phyloP scores from a whole-genome alignment of 2,888 invertebrate species.

The Rhimphoctona megacephalus region DNA sequence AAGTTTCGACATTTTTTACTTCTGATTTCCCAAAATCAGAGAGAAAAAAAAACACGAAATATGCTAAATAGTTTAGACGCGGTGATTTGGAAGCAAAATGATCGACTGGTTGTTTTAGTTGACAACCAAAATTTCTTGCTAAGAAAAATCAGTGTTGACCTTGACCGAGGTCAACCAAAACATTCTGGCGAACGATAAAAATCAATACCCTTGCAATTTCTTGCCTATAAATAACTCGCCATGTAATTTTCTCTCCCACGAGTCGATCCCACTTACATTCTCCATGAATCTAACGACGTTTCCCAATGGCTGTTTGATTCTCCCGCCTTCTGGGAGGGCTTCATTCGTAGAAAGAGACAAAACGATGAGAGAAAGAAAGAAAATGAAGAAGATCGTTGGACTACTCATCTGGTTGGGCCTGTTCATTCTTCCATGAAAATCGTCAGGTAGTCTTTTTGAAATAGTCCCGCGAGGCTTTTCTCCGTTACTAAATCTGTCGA shows the following conservation, averaged over 20 bases:
- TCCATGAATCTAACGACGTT: not conserved
- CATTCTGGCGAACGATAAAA: too few species aligned
- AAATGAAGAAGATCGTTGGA: slow-evolving; percentile 48
- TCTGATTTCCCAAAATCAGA: not conserved
- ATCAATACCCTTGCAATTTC: too few species aligned
- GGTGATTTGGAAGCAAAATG: not conserved
- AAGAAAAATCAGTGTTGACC: not conserved
- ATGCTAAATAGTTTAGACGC: too few species aligned
- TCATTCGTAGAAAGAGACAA: slow-evolving; percentile 2
- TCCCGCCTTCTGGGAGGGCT: not conserved
- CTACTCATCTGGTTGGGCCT: slow-evolving; percentile 19
- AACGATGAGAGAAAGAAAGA: slow-evolving; percentile 20
- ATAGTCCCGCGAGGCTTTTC: slow-evolving; percentile 56
- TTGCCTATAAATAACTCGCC: not conserved
- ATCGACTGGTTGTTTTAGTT: not conserved
- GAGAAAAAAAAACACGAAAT: not conserved
- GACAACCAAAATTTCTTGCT: not conserved
- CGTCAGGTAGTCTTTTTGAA: slow-evolving; percentile 80
- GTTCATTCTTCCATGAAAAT: slow-evolving; percentile 78
- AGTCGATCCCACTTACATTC: not conserved
- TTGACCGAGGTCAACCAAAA: not conserved
- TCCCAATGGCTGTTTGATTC: slow-evolving; percentile 53
- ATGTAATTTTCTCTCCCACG: slow-evolving; percentile 1
- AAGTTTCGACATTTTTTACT: not conserved
- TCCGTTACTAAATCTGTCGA: slow-evolving; percentile 42